Evolutionary conservation across 2,113 vertebrate species (phyloP), one percentile per base, ranked within the genome.

Genomic region (Tauraco erythrolophus): DNA sequence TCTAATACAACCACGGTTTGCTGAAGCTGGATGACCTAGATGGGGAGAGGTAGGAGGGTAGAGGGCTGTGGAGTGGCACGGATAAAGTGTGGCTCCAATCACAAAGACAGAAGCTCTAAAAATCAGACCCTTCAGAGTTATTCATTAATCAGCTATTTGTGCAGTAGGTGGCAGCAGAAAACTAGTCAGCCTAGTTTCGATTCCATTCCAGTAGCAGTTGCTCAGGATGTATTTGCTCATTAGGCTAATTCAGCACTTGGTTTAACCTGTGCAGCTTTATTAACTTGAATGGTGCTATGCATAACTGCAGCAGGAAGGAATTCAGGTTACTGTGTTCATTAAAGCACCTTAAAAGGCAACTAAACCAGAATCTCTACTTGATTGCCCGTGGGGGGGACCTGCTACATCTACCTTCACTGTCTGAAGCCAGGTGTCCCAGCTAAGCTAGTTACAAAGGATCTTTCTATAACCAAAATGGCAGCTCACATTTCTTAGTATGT

Each of bases 91-190:
- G 31, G 11, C 35, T 78, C 57, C 50, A 50, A 6, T 10, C 33
- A 58, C 30, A 61, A 30, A 71, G 33, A 37, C 7, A 41, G 60
- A 50, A 41, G 8, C 23, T 81, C n/a, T 88, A 24, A 66, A 93
- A 87, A 17, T 10, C n/a, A 82, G 65, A 39, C 7, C 7, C 16
- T 50, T 28, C 65, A 57, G 69, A 90, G 39, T 25, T 65, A 41
- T 8, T 56, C 54, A 39, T 75, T 61, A 39, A 78, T 14, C 30
- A 87, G 24, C 56, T 35, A 15, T 64, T 89, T 71, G 57, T 43
- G 77, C 97, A 94, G 79, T 51, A 97, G 97, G 80, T 97, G 98
- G 97, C 97, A 85, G 94, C 57, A 95, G 43, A 89, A 75, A 92
- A 57, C 88, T 16, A 37, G 35, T 19, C 39, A 92, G 61, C 5